A percentile compares a stretch with the other conserved stretches of the same genome.
phyloP scores from a whole-genome alignment of 2,113 vertebrate genomes.

The Oryctolagus cuniculus region DNA sequence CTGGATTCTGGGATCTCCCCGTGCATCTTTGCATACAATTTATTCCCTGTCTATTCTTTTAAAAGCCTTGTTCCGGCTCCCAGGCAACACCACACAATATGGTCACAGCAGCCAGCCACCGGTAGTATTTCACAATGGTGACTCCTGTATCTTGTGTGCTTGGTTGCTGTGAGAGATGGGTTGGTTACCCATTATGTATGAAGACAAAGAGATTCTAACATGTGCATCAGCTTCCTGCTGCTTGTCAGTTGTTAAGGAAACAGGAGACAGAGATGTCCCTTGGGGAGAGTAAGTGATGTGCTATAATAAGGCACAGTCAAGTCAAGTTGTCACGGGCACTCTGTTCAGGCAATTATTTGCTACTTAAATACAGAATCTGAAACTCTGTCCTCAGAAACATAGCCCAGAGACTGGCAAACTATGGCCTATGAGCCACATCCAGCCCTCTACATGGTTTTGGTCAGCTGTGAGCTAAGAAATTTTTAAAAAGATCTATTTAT shows the following conservation, averaged over 20 bases:
- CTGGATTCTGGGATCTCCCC: not conserved
- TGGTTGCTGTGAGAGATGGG: slow-evolving; percentile 40
- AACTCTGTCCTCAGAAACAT: not conserved
- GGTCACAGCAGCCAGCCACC: not conserved
- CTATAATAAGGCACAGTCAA: not conserved
- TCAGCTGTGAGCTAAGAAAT: not conserved
- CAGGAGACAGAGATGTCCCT: slow-evolving; percentile 46
- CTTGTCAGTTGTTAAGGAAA: slow-evolving; percentile 53
- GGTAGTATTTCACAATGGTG: slow-evolving; percentile 35
- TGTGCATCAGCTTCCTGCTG: not conserved
- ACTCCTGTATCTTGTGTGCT: slow-evolving; percentile 48
- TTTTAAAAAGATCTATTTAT: not conserved
- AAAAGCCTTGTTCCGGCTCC: not conserved
- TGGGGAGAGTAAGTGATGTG: slow-evolving; percentile 10
- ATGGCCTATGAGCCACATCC: not conserved
- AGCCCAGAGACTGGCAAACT: not conserved
- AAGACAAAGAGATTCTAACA: slow-evolving; percentile 71
- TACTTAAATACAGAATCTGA: slow-evolving; percentile 40
- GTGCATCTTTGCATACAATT: not conserved
- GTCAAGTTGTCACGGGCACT: slow-evolving; percentile 1
- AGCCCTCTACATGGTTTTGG: slow-evolving; percentile 25
- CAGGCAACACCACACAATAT: not conserved
- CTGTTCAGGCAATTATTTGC: not conserved
- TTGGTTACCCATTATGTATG: slow-evolving; percentile 38
- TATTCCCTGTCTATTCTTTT: not conserved